Conservation (phyloP, 2,113 vertebrate species). For the Ameiurus melas region DNA sequence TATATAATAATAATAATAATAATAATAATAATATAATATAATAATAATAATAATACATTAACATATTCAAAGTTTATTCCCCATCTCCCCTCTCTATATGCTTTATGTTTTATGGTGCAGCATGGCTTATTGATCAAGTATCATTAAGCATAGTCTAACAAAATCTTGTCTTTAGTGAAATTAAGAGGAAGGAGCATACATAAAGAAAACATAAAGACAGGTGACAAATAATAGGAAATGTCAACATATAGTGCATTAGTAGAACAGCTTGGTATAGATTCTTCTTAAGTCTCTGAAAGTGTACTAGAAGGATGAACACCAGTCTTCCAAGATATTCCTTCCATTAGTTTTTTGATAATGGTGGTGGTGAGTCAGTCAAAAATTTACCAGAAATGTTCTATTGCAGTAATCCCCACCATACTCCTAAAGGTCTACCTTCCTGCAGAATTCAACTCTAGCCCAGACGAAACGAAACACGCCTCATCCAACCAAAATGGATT, state of each 20-base stretch:
- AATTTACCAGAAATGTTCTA: not conserved
- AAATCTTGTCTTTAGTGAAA: constrained; percentile 42
- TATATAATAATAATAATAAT: no score
- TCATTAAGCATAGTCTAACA: constrained; percentile 47
- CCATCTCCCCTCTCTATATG: not conserved
- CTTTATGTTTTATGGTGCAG: constrained; percentile 37
- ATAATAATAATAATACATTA: not conserved
- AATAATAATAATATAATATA: no score
- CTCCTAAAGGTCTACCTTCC: not conserved
- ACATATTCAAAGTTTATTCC: not conserved
- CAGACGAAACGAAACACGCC: not conserved
- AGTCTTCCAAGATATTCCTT: not conserved
- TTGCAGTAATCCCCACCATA: not conserved
- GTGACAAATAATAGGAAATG: not conserved
- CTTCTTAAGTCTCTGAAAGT: not conserved
- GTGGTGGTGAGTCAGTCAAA: not conserved
- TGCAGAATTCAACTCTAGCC: not conserved
- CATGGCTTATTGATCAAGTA: constrained; percentile 46
- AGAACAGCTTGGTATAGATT: not conserved
- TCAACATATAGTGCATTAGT: not conserved
- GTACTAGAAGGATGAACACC: not conserved
- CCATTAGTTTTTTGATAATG: not conserved
- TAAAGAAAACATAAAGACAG: constrained; percentile 20
- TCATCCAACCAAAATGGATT: no score
- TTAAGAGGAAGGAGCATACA: constrained; percentile 30